Evolutionary conservation across 2,888 invertebrate species (phyloP), one percentile per base, ranked within the genome.

Genomic region (Dicycla oo): DNA sequence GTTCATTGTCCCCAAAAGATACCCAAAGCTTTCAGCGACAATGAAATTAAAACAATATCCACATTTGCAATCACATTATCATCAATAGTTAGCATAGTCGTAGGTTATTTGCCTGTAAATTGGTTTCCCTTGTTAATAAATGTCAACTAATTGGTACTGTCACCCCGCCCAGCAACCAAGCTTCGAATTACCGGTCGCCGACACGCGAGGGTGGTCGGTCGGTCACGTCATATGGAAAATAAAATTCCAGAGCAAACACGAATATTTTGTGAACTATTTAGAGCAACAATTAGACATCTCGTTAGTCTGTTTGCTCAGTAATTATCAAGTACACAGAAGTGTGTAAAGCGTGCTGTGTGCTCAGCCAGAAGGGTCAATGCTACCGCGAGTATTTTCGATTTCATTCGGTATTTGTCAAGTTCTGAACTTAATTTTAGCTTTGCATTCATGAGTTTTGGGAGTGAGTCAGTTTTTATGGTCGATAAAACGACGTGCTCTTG

Each of bases 191-290:
- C 79, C 65, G 83, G 71, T 73, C 83, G 69, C 43, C 72, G 73
- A 71, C 81, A 83, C 77, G 84, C 81, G 30, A 74, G 70, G 82
- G 75, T 80, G 69, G 51, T 57, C 61, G 69, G 51, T 57, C 61
- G 18, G 71, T 56, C 83, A 81, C 75, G 75, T 75, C 72, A 83
- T 77, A 60, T 75, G 56, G 63, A 67, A 73, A 80, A 66, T 51
- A 43, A 78, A 72, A 91, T 91, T 90, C 90, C 88, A 86, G 82
- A 88, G 82, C 86, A 87, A 88, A 91, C 88, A 86, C 83, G 62
- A 69, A 58, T 76, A 80, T 89, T 91, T 91, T 92, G 91, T 92
- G 91, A 89, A 91, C 89, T 90, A 93, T 94, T 93, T 85, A 90
- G 84, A 89, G 84, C 88, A 88, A 85, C 88, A 94, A 93, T 94